A percentile compares a stretch with the other conserved stretches of the same genome.
phyloP scores from a whole-genome alignment of 1,140 invertebrate species.

The Drosophila saltans region DNA sequence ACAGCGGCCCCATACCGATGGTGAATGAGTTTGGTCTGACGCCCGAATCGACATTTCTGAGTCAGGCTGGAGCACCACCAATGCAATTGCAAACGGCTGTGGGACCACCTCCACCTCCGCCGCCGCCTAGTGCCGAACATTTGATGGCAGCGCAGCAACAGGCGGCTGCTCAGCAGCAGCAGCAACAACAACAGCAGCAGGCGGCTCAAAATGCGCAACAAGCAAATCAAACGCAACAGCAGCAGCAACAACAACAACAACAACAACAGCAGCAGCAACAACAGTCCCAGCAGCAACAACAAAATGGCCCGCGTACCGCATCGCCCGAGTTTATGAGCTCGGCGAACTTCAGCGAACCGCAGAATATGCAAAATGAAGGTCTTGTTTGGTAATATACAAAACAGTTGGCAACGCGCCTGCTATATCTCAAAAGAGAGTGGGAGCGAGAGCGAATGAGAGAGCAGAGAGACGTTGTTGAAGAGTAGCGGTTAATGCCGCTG shows the following conservation, averaged over 20 bases:
- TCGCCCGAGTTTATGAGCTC: conserved; percentile 85
- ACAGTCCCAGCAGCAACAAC: conserved; percentile 55
- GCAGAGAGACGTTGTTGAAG: conserved; percentile 27
- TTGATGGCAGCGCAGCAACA: conserved; percentile 75
- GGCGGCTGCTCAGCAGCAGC: conserved; percentile 66
- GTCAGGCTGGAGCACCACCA: conserved; percentile 85
- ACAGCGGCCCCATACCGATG: conserved; percentile 88
- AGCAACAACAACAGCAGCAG: conserved; percentile 58
- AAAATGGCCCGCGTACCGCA: conserved; percentile 83
- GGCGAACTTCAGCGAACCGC: conserved; percentile 88
- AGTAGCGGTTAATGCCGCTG: conserved; percentile 30
- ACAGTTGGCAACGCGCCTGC: conserved; percentile 82
- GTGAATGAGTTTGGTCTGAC: conserved; percentile 86
- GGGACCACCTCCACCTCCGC: conserved; percentile 83
- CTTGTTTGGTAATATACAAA: conserved; percentile 87
- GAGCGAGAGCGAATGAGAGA: conserved; percentile 37
- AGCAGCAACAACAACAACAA: conserved; percentile 49
- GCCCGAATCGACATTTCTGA: conserved; percentile 87
- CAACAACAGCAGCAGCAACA: conserved; percentile 64
- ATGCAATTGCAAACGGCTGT: conserved; percentile 85
- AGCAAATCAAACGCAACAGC: conserved; percentile 69
- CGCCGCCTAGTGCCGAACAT: conserved; percentile 71
- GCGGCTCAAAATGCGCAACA: conserved; percentile 83
- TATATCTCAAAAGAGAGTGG: conserved; percentile 62
- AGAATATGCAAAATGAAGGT: conserved; percentile 89